A percentile compares a stretch with the other conserved stretches of the same genome.
Conservation (phyloP, 1,140 invertebrate genomes). For the Drosophila gunungcola region DNA sequence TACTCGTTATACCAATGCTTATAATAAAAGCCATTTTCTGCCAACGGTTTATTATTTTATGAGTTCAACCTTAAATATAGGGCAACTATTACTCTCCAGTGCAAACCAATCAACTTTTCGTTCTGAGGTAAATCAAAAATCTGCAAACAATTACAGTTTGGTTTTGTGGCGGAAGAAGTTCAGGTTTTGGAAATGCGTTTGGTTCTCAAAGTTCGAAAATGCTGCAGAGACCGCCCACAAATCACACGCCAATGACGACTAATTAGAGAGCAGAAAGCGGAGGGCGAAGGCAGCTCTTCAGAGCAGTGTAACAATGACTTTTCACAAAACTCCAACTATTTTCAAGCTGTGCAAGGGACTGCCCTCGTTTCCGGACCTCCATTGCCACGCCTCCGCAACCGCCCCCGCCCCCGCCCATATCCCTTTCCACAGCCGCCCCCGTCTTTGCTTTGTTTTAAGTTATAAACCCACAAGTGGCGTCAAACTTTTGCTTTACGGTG, state of each 20-base stretch:
- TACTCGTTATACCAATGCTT: too few species aligned
- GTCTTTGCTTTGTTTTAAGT: slow-evolving; percentile 68
- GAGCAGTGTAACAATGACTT: slow-evolving; percentile 74
- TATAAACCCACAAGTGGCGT: slow-evolving; percentile 77
- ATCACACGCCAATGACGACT: slow-evolving; percentile 80
- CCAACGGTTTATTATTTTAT: too few species aligned
- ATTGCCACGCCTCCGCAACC: slow-evolving; percentile 4
- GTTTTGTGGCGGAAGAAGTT: slow-evolving; percentile 40
- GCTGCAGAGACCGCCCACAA: slow-evolving; percentile 61
- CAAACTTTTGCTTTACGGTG: slow-evolving; percentile 68
- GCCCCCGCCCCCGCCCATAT: slow-evolving; percentile 4
- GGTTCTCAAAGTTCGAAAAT: slow-evolving; percentile 35
- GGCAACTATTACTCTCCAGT: neutral
- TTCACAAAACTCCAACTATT: slow-evolving; percentile 76
- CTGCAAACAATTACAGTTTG: slow-evolving; percentile 39
- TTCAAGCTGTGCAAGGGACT: slow-evolving; percentile 56
- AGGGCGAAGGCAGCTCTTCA: slow-evolving; percentile 27
- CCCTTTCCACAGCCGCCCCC: neutral
- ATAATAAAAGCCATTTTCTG: too few species aligned
- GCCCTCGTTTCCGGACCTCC: slow-evolving; percentile 14
- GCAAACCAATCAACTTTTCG: slow-evolving; percentile 16
- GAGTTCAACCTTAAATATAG: too few species aligned
- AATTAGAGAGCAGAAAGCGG: slow-evolving; percentile 72
- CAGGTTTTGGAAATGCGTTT: slow-evolving; percentile 9
- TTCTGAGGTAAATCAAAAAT: slow-evolving; percentile 47